These are phyloP conservation scores for Drosophila helvetica DNA, from an alignment of 2,888 invertebrate species.

Conservation along the genomic window DNA sequence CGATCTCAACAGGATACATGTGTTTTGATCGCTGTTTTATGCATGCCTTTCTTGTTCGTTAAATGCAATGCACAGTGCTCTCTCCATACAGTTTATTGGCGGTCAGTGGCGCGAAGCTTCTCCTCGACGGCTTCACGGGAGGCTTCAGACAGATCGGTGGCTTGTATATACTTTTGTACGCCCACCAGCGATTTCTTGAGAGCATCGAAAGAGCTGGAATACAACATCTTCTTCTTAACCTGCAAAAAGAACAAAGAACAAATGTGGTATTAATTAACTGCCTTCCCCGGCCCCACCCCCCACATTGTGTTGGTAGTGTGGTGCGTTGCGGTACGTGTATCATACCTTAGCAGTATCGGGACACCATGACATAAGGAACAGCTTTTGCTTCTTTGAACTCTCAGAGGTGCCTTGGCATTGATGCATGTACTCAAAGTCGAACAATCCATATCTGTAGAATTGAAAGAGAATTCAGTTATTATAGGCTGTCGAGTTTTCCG, in stretches of 20 bases:
- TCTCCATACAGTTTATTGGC: constrained; percentile 87
- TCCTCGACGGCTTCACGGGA: constrained; percentile 97
- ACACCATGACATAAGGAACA: constrained; percentile 99
- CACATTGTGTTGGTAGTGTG: not conserved
- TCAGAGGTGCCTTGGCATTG: constrained; percentile 98
- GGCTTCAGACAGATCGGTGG: constrained; percentile 97
- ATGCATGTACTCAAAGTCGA: constrained; percentile 99
- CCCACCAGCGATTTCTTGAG: constrained; percentile 98
- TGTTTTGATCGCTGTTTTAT: constrained; percentile 63
- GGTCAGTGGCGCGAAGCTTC: constrained; percentile 96
- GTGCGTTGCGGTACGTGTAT: not conserved
- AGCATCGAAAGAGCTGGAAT: constrained; percentile 98
- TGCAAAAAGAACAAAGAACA: constrained; percentile 45
- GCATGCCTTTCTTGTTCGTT: constrained; percentile 61
- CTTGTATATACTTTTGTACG: constrained; percentile 98
- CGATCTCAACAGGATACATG: constrained; percentile 72
- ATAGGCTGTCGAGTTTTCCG: not conserved
- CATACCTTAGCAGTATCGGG: constrained; percentile 96
- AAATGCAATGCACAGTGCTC: constrained; percentile 75
- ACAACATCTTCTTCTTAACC: constrained; percentile 94
- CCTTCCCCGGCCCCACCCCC: too few relatives aligned
- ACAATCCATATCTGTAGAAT: constrained; percentile 92
- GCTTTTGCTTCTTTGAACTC: constrained; percentile 98
- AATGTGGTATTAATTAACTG: too few relatives aligned
- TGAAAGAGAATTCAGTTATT: not conserved